Conservation (phyloP, 2,888 invertebrate genomes). For the Luperina testacea region DNA sequence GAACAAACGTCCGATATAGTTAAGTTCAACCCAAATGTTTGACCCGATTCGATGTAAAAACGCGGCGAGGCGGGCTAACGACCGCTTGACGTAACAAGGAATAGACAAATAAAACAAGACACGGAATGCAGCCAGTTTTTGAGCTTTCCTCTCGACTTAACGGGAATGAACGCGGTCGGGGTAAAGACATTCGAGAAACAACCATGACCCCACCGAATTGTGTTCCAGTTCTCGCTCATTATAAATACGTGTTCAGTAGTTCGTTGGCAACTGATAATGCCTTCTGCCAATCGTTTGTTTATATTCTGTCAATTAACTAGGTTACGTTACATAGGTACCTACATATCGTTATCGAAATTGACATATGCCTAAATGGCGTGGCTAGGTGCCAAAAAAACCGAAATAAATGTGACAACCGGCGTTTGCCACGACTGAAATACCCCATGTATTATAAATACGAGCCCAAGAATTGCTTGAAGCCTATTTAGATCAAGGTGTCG, state of each 20-base stretch:
- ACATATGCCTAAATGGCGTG: slow-evolving; percentile 77
- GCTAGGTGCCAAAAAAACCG: slow-evolving; percentile 73
- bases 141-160: slow-evolving; percentile 71
- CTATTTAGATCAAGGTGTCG: slow-evolving; percentile 72
- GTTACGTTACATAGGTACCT: slow-evolving; percentile 36
- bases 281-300: slow-evolving; percentile 50
- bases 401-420: slow-evolving; percentile 74
- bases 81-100: slow-evolving; percentile 79
- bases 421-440: slow-evolving; percentile 69
- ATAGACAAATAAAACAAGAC: slow-evolving; percentile 83
- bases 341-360: slow-evolving; percentile 65
- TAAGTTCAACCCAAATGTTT: slow-evolving; percentile 87
- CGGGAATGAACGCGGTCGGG: slow-evolving; percentile 66
- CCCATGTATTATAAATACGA: slow-evolving; percentile 66
- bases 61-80: slow-evolving; percentile 78
- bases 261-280: slow-evolving; percentile 40
- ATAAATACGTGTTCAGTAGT: slow-evolving; percentile 29
- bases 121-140: slow-evolving; percentile 80
- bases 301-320: slow-evolving; percentile 51
- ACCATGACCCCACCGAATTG: slow-evolving; percentile 64
- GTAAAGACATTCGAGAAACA: slow-evolving; percentile 56
- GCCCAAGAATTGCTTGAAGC: slow-evolving; percentile 63
- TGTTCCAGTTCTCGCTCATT: slow-evolving; percentile 48
- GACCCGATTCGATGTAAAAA: slow-evolving; percentile 86
- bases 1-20: slow-evolving; percentile 85